Evolutionary conservation across 1,140 invertebrate species (phyloP), one percentile per base, ranked within the genome.

Genomic region (Solenopsis fugax): DNA sequence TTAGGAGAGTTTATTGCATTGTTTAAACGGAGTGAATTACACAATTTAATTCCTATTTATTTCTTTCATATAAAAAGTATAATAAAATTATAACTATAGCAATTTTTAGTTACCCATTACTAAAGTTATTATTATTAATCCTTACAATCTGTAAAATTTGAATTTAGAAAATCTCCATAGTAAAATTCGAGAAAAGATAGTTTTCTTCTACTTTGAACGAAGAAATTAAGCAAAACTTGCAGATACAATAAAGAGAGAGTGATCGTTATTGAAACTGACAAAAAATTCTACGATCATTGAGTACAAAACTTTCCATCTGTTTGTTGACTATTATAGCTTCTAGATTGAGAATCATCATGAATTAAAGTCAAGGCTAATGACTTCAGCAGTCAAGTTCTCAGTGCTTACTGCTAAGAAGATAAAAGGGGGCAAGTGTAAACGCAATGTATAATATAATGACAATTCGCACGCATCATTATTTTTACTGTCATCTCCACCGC

Each of bases 221-320:
- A 37, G 10, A 45, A 37, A 0, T 24, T 48, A 13, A 67, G 48
- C 12, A 0, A 69, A 67, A 41, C 64, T 21, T n/a, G 41, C 24
- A 69, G 21, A 48, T n/a, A 13, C 6, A 4, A 69, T 48, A 69
- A 12, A 69, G 65, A 69, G 65, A 69, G 41, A 64, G 21, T 18
- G 37, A 60, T 60, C 4, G 24, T 62, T 78, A 34, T n/a, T 78
- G 16, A 77, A n/a, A 48, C 45, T 41, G n/a, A 24, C 52, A 76
- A 76, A 76, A 76, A 76, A 18, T 60, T 50, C 1, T 48, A 34
- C n/a, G 16, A 34, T 64, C 2, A n/a, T 18, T 56, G 48, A 29
- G 12, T 56, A 76, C 21, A 29, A 77, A 77, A 37, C 24, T 77
- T 77, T 29, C 18, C 21, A 76, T 45, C 24, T 77, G 10, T 12